phyloP scores from a whole-genome alignment of 2,113 vertebrate species.

The Urocitellus parryii region DNA sequence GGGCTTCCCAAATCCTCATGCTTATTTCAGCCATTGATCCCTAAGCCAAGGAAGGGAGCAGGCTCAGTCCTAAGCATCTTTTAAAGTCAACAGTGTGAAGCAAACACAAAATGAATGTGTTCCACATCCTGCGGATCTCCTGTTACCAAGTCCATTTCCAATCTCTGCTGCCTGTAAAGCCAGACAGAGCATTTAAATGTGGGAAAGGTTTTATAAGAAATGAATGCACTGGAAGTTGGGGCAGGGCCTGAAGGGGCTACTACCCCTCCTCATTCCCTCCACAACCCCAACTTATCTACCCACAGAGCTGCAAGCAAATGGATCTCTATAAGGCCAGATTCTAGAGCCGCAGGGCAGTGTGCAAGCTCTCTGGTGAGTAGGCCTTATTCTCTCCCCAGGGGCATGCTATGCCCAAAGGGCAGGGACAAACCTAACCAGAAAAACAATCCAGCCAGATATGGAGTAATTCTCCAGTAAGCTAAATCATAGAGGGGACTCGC shows the following conservation, averaged over 20 bases:
- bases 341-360: neutral
- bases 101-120: constrained; percentile 55
- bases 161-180: constrained; percentile 40
- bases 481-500: neutral
- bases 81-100: constrained; percentile 39
- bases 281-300: neutral
- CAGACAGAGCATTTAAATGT: neutral
- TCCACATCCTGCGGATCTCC: neutral
- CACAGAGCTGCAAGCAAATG: neutral
- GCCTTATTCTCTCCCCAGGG: constrained; percentile 43
- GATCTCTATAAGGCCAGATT: neutral
- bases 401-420: neutral
- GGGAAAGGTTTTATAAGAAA: constrained; percentile 54
- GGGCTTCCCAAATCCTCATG: neutral
- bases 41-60: neutral
- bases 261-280: neutral
- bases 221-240: neutral
- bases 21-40: neutral
- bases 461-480: neutral
- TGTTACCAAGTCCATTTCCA: constrained; percentile 66
- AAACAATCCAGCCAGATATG: neutral
- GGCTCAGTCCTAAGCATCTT: constrained; percentile 13
- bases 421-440: constrained; percentile 35
- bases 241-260: neutral
- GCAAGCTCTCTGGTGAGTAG: neutral